Conservation (phyloP, 2,797 vertebrate species). For the Melanotaenia maccullochi region DNA sequence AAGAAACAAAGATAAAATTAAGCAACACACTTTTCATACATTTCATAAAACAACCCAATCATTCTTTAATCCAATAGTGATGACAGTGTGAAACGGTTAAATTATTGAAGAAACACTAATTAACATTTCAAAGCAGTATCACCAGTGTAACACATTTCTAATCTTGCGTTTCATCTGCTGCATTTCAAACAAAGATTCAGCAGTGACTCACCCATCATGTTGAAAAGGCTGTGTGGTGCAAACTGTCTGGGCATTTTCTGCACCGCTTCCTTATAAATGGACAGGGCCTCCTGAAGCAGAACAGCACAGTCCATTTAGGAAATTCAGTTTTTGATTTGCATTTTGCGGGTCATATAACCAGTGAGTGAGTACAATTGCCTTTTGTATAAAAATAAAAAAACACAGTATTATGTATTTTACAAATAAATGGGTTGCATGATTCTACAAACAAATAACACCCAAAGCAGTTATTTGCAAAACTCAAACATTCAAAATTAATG, state of each 20-base stretch:
- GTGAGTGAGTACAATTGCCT: no score
- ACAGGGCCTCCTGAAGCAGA: constrained; percentile 73
- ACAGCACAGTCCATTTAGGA: not conserved
- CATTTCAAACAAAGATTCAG: constrained; percentile 5
- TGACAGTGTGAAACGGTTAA: not conserved
- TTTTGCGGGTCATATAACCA: not conserved
- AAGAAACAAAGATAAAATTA: constrained; percentile 26
- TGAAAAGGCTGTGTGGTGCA: constrained; percentile 95
- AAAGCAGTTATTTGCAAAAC: not conserved
- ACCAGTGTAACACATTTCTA: not conserved
- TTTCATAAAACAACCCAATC: constrained; percentile 2
- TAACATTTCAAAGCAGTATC: constrained; percentile 32
- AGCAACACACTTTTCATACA: not conserved
- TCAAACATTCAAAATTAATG: no score
- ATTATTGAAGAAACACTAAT: constrained; percentile 7
- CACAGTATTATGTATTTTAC: no score
- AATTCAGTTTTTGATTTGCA: not conserved
- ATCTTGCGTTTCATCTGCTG: not conserved
- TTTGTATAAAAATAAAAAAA: no score
- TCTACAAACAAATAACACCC: not conserved
- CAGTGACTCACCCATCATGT: constrained; percentile 93
- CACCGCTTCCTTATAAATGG: constrained; percentile 87
- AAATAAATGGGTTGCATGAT: no score
- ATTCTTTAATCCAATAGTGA: not conserved
- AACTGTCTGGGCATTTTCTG: constrained; percentile 96